Base-by-base conservation (phyloP, 2,888 invertebrate species). In the Sarcophaga variegata region DNA sequence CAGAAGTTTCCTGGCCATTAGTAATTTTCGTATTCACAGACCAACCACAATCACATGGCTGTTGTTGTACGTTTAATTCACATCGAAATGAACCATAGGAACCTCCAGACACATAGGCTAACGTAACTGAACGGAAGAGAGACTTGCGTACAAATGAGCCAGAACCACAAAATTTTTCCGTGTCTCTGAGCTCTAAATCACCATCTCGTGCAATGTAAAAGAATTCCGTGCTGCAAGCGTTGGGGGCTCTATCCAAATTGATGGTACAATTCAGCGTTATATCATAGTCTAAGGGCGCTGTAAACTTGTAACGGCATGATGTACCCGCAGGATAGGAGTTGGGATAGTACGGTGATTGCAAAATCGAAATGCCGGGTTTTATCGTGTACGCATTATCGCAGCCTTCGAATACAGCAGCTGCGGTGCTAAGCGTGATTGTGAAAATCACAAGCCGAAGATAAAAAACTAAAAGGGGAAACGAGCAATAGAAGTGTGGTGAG, bases 1-100 rank as follows among this genome's bases (percentile, higher is more conserved):
- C 89, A 0, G 93, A 93, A 0, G 95, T 94, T 67, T 94, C 93
- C 3, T 89, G 81, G 0, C 96, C 96, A 49, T 95, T 95, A 0
- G 95, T 94, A 85, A 96, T 95, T 86, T 94, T 93, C 0, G 92
- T 91, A 17, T 83, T 90, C 14, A 89, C 88, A 0, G 91, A 90
- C 93, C 93, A 93, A 63, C 93, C 93, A 47, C 93, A 93, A 70
- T 91, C 91, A 83, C 93, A 93, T 3, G 82, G 78, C 70, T 92
- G 92, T 0, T 85, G 89, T 5, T 62, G 10, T 0, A 87, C 88
- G 20, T 77, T 86, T 11, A 92, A 12, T 0, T 67, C 66, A 81
- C 93, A 93, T 2, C 12, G 81, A 70, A 93, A 93, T 2, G 3
- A 70, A 3, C 93, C 93, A 0, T 71, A 25, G 4, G 78, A 74